Evolutionary conservation across 1,140 invertebrate species (phyloP).

Genomic region (Oreohelix idahoensis): DNA sequence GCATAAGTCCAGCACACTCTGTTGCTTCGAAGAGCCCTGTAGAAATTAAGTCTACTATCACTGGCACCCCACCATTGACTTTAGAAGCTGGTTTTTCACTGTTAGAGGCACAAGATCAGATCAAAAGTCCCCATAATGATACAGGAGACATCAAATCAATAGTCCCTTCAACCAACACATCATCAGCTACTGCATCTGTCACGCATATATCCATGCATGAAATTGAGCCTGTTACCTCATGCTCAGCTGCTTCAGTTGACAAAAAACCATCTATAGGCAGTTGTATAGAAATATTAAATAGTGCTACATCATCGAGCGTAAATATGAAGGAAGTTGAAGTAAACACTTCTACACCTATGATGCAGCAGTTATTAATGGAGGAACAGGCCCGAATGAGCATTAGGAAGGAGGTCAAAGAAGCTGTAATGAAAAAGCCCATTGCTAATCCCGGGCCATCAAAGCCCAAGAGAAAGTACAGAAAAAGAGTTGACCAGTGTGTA

Average conservation of each 20-base stretch:
- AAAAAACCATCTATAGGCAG: neutral
- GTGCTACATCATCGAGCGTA: neutral
- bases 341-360: conserved; percentile 23
- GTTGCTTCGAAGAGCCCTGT: neutral
- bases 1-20: neutral
- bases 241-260: neutral
- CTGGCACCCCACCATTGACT: neutral
- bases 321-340: neutral
- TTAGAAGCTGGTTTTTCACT: neutral
- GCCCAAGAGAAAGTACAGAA: conserved; percentile 15
- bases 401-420: neutral
- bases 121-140: neutral
- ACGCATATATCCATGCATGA: neutral
- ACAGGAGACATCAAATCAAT: neutral
- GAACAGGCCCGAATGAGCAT: conserved; percentile 19
- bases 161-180: neutral
- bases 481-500: neutral
- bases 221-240: neutral
- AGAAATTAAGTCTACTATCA: neutral
- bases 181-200: neutral
- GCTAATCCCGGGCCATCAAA: neutral
- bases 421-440: conserved; percentile 11
- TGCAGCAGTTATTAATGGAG: conserved; percentile 34
- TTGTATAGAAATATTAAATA: neutral
- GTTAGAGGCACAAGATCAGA: neutral